Evolutionary conservation across 2,113 vertebrate species (phyloP).

Genomic region (Platysteira castanea): DNA sequence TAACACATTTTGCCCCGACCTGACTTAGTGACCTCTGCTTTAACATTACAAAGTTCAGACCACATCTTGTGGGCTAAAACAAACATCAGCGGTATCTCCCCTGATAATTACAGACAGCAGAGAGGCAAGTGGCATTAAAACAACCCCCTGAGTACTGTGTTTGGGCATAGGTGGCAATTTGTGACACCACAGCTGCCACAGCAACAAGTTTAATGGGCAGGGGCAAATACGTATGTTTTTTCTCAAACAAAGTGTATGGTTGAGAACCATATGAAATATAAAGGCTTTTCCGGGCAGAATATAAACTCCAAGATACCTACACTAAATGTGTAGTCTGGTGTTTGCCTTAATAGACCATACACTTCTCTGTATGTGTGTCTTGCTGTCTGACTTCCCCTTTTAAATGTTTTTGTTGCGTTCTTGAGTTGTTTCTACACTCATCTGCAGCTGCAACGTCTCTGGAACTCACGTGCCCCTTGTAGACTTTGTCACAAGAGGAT

Average conservation of each 20-base stretch:
- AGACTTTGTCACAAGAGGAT: neutral
- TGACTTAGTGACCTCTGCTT: neutral
- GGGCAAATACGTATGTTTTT: no score
- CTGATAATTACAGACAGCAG: neutral
- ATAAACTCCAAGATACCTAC: neutral
- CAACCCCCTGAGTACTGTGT: neutral
- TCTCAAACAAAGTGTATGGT: no score
- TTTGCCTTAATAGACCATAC: neutral
- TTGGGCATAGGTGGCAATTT: neutral
- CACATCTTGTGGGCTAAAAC: neutral
- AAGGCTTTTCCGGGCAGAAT: neutral
- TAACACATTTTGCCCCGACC: neutral
- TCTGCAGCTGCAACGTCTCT: neutral
- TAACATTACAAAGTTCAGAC: neutral
- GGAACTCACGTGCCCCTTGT: accelerated
- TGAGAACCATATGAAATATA: neutral
- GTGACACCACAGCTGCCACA: neutral
- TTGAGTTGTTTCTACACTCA: neutral
- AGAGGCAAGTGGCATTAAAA: neutral
- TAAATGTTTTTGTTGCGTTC: neutral
- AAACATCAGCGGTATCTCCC: neutral
- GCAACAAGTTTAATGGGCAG: neutral
- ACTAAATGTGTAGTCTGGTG: neutral
- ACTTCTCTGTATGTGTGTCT: neutral
- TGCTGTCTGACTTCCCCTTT: neutral